A percentile compares a stretch with the other conserved stretches of the same genome.
Conservation (phyloP, 2,888 invertebrate species). For the Teleogryllus oceanicus region DNA sequence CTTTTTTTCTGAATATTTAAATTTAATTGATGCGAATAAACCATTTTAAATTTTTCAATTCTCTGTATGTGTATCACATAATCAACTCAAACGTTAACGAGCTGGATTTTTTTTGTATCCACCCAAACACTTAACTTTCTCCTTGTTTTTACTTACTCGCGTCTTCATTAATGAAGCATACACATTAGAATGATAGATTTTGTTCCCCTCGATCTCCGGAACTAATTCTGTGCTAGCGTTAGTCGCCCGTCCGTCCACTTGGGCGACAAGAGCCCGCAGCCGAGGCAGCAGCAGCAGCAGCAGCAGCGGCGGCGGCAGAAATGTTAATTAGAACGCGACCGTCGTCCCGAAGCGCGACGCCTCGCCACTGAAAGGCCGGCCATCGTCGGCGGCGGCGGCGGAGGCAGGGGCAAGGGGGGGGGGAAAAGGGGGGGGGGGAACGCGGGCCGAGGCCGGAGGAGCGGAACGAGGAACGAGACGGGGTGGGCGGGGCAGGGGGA, state of each 20-base stretch:
- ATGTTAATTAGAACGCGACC: conserved; percentile 8
- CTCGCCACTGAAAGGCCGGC: not conserved
- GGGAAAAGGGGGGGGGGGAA: not conserved
- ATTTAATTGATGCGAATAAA: too few species aligned
- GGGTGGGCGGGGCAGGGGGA: not conserved
- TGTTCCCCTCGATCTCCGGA: too few species aligned
- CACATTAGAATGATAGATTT: too few species aligned
- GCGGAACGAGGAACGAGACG: not conserved
- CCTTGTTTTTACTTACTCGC: too few species aligned
- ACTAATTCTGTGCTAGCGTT: too few species aligned
- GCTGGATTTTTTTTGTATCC: too few species aligned
- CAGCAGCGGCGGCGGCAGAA: not conserved
- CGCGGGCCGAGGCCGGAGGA: not conserved
- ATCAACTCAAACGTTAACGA: too few species aligned
- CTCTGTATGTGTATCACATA: too few species aligned
- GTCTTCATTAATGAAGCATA: too few species aligned
- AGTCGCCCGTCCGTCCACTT: not conserved
- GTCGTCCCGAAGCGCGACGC: not conserved
- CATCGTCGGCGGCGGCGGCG: not conserved
- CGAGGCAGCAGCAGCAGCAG: not conserved
- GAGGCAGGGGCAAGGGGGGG: not conserved
- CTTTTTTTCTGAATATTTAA: too few species aligned
- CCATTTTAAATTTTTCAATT: too few species aligned
- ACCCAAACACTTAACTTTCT: too few species aligned
- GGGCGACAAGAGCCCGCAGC: not conserved